Evolutionary conservation across 2,888 invertebrate species (phyloP).

Genomic region (Drosophila anomelani): DNA sequence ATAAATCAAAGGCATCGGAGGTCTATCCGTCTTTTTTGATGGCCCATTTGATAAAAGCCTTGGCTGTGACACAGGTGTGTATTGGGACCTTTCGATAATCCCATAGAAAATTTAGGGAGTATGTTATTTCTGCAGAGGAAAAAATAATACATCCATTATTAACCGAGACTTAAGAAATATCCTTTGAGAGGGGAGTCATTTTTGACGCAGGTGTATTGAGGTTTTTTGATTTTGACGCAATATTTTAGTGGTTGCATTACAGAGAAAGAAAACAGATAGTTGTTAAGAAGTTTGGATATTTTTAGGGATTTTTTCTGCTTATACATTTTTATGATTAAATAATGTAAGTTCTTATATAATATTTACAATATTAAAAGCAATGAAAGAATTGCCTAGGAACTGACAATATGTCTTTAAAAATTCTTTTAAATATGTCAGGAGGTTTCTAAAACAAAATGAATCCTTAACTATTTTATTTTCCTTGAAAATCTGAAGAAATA

Average conservation of each 20-base stretch:
- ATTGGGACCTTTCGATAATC: constrained; percentile 4
- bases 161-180: neutral
- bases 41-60: constrained; percentile 30
- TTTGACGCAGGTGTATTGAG: constrained; percentile 22
- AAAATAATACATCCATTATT: neutral
- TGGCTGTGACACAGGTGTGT: constrained; percentile 21
- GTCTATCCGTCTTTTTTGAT: constrained; percentile 25
- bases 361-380: neutral
- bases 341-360: too few species aligned
- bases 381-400: neutral
- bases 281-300: neutral
- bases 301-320: neutral
- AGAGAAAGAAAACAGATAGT: neutral
- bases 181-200: neutral
- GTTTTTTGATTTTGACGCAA: neutral
- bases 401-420: neutral
- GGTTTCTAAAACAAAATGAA: neutral
- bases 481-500: neutral
- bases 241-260: neutral
- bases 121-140: constrained; percentile 7
- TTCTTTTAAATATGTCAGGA: neutral
- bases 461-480: too few species aligned
- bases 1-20: constrained; percentile 66
- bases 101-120: neutral
- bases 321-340: too few species aligned